Conservation (phyloP, 2,113 vertebrate species). For the Pomatorhinus ruficollis region DNA sequence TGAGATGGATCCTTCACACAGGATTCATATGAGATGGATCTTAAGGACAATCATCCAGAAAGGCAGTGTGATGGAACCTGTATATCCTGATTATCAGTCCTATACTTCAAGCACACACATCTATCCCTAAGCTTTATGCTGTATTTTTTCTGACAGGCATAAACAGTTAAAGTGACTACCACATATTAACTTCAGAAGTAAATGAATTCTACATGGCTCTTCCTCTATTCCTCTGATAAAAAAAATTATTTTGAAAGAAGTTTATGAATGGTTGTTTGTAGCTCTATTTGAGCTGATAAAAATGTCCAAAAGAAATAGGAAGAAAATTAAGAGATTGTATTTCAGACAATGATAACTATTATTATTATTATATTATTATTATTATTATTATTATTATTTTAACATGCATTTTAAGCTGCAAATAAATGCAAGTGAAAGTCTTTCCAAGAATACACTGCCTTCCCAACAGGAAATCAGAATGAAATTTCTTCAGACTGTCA, state of each 20-base stretch:
- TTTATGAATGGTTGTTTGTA: neutral
- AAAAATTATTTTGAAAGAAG: neutral
- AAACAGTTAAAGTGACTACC: neutral
- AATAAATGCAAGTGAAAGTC: neutral
- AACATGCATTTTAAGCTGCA: neutral
- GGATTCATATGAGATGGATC: neutral
- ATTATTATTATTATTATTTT: neutral
- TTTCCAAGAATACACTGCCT: neutral
- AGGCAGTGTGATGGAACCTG: neutral
- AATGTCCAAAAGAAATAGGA: neutral
- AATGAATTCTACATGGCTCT: neutral
- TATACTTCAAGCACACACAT: neutral
- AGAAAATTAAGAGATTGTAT: neutral
- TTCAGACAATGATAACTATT: neutral
- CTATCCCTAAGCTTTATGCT: neutral
- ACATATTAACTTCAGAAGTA: neutral
- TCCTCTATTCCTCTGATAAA: neutral
- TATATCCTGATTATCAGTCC: neutral
- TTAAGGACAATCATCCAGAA: neutral
- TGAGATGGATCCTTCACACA: neutral
- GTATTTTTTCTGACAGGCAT: neutral
- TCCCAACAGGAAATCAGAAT: neutral
- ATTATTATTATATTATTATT: too few relatives aligned
- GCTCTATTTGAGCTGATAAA: neutral
- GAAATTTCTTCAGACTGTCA: neutral